Conservation (phyloP, 1,140 invertebrate genomes). For the Littorina saxatilis region DNA sequence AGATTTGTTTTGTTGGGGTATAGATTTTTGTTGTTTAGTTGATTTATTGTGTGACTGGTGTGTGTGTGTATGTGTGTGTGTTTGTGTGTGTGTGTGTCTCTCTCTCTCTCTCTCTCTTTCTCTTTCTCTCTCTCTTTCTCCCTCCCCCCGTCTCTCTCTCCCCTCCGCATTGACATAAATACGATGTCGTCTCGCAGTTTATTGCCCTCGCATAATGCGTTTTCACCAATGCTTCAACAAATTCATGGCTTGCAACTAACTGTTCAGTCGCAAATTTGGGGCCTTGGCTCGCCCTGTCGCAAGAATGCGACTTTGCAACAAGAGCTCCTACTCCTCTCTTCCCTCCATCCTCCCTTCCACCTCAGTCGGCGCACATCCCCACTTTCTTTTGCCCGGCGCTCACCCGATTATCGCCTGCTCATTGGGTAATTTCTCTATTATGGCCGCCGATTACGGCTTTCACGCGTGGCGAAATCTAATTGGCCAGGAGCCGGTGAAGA, state of each 20-base stretch:
- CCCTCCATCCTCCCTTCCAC: neutral
- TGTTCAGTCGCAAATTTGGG: too few species aligned
- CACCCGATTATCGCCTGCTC: neutral
- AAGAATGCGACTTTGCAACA: too few species aligned
- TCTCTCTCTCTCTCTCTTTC: neutral
- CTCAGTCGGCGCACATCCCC: neutral
- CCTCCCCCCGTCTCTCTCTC: neutral
- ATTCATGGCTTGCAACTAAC: too few species aligned
- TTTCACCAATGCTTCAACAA: too few species aligned
- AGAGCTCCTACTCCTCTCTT: too few species aligned
- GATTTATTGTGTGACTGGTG: too few species aligned
- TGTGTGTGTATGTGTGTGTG: neutral
- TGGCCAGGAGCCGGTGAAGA: neutral
- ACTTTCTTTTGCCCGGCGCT: neutral
- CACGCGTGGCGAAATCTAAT: slow-evolving; percentile 11
- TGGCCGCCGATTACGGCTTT: slow-evolving; percentile 2
- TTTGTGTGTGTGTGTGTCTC: neutral
- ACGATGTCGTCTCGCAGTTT: too few species aligned
- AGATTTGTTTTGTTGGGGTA: too few species aligned
- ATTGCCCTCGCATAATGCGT: too few species aligned
- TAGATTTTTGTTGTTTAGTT: too few species aligned
- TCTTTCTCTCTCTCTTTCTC: neutral
- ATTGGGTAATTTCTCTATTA: slow-evolving; percentile 21
- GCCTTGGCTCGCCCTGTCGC: too few species aligned
- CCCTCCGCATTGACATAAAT: too few species aligned